A percentile compares a stretch with the other conserved stretches of the same genome.
Conservation (phyloP, 2,113 vertebrate genomes). For the Poicephalus gulielmi region DNA sequence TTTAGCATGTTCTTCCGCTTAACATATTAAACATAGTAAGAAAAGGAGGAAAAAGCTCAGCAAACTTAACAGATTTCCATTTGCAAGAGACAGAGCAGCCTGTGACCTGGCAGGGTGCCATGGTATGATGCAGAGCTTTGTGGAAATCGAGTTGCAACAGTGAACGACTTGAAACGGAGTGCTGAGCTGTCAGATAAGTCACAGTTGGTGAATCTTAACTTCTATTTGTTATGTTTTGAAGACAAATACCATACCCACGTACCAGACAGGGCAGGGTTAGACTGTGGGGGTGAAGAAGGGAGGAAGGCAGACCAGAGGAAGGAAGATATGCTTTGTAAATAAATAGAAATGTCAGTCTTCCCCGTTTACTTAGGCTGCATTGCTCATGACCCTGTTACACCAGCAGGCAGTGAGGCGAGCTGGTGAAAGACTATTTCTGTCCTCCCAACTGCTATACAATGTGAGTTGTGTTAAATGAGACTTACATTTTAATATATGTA, state of each 20-base stretch:
- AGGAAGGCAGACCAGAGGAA: slow-evolving; percentile 63
- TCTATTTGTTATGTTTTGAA: slow-evolving; percentile 44
- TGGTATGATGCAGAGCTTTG: not conserved
- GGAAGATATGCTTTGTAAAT: slow-evolving; percentile 61
- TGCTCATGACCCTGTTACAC: slow-evolving; percentile 18
- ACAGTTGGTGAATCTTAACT: slow-evolving; percentile 30
- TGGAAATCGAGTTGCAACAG: slow-evolving; percentile 2
- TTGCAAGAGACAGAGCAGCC: not conserved
- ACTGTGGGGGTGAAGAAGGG: slow-evolving; percentile 56
- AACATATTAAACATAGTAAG: not conserved
- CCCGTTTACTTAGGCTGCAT: slow-evolving; percentile 21
- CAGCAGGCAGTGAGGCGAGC: not conserved
- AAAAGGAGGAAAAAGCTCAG: not conserved
- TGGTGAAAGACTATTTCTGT: not conserved
- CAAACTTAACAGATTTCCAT: not conserved
- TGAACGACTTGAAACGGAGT: not conserved
- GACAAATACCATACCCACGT: slow-evolving; percentile 41
- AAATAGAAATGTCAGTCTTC: slow-evolving; percentile 48
- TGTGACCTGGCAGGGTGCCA: slow-evolving; percentile 24
- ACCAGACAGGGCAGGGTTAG: slow-evolving; percentile 62
- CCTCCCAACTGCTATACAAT: not conserved
- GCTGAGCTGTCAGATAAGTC: slow-evolving; percentile 55
- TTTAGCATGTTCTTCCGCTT: not conserved
- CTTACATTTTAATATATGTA: not conserved
- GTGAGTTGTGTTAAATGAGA: not conserved